These are phyloP conservation scores for Diplazon laetatorius DNA, from an alignment of 2,888 invertebrate species.

Conservation along the genomic window DNA sequence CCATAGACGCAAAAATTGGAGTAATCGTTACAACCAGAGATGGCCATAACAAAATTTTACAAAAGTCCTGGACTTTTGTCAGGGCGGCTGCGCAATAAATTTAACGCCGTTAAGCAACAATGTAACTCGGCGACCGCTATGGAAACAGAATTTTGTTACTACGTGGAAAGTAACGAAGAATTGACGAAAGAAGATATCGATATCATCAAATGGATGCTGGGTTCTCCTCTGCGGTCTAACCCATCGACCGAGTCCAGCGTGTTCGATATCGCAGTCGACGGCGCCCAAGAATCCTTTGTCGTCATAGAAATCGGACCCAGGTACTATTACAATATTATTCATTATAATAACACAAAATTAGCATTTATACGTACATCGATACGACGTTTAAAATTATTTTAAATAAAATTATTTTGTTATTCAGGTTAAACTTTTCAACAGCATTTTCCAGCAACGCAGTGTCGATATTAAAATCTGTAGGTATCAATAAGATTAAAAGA, in stretches of 20 bases:
- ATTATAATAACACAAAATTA: no score
- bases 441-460: constrained; percentile 98
- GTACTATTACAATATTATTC: constrained; percentile 82
- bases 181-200: constrained; percentile 86
- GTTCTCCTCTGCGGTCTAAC: constrained; percentile 87
- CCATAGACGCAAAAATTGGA: no score
- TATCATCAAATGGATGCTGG: constrained; percentile 90
- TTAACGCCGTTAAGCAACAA: constrained; percentile 68
- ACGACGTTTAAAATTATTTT: no score
- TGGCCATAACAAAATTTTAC: constrained; percentile 86
- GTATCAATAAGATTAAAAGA: constrained; percentile 89
- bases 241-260: constrained; percentile 84
- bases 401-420: no score
- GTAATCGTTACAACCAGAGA: constrained; percentile 72
- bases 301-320: constrained; percentile 95
- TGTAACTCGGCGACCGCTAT: constrained; percentile 82
- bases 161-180: constrained; percentile 85
- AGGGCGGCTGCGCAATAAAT: constrained; percentile 72
- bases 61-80: constrained; percentile 83
- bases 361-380: no score
- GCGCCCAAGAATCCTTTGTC: constrained; percentile 70
- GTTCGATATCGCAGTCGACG: constrained; percentile 77
- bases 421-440: constrained; percentile 95
- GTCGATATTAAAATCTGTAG: constrained; percentile 94
- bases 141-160: constrained; percentile 91